Percentiles rank a stretch among this genome's conserved stretches.
Conservation (phyloP, 2,888 invertebrate genomes). For the Hymenopus coronatus region DNA sequence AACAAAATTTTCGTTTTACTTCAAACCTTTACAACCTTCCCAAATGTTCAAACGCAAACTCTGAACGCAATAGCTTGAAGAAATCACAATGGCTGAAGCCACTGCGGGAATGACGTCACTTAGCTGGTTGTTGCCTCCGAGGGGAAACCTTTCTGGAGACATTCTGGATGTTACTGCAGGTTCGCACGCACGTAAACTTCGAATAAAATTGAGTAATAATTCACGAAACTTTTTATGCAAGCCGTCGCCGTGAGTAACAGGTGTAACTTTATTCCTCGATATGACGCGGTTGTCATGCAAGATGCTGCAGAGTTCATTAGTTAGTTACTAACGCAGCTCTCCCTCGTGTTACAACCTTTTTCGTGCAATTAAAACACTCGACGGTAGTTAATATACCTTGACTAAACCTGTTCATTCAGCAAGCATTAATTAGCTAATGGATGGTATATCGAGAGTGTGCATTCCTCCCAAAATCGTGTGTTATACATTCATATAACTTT, state of each 20-base stretch:
- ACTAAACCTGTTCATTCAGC: too few relatives aligned
- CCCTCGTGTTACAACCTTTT: too few relatives aligned
- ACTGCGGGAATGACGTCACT: background rate
- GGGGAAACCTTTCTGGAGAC: background rate
- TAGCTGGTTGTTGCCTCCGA: background rate
- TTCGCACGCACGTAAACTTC: background rate
- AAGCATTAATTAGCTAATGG: too few relatives aligned
- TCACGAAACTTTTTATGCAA: background rate
- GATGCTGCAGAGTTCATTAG: background rate
- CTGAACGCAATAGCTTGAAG: too few relatives aligned
- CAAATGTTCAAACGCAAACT: too few relatives aligned
- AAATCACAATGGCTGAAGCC: too few relatives aligned
- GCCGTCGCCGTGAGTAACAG: background rate
- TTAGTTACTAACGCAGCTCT: background rate
- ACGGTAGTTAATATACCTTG: too few relatives aligned
- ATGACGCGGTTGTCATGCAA: background rate
- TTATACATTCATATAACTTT: too few relatives aligned
- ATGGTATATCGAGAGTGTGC: too few relatives aligned
- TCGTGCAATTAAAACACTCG: background rate
- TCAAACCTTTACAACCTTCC: too few relatives aligned
- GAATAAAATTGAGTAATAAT: background rate
- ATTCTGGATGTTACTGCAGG: background rate
- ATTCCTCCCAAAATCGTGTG: too few relatives aligned
- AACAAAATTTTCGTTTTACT: too few relatives aligned
- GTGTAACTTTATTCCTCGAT: background rate